A percentile compares a stretch with the other conserved stretches of the same genome.
Conservation (phyloP, 1,140 invertebrate genomes). For the Thaumetopoea pityocampa region DNA sequence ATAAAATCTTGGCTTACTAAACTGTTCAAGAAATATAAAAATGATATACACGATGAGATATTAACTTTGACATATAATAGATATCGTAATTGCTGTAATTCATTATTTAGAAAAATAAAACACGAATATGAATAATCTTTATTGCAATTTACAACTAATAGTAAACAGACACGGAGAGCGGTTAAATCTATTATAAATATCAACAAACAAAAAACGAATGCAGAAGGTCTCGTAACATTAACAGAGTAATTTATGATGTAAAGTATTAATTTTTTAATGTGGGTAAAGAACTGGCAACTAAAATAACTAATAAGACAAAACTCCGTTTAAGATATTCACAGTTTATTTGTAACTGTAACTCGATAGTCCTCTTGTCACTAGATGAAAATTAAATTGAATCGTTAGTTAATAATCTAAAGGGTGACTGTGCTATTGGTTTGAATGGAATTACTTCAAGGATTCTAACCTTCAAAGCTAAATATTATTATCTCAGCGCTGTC, state of each 20-base stretch:
- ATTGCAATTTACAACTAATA: not conserved
- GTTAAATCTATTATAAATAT: slow-evolving; percentile 8
- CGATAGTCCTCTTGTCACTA: not conserved
- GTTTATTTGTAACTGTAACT: not conserved
- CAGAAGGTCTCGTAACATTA: not conserved
- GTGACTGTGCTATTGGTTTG: slow-evolving; percentile 15
- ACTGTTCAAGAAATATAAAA: slow-evolving; percentile 16
- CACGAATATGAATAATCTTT: slow-evolving; percentile 1
- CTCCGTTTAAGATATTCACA: not conserved
- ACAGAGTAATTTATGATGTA: slow-evolving; percentile 9
- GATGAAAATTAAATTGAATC: slow-evolving; percentile 2
- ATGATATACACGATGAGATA: slow-evolving; percentile 17
- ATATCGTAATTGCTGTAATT: slow-evolving; percentile 14
- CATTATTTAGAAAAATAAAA: slow-evolving; percentile 13
- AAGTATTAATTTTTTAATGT: slow-evolving; percentile 17
- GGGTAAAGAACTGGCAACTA: slow-evolving; percentile 11
- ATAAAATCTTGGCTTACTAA: slow-evolving; percentile 27
- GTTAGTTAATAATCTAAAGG: slow-evolving; percentile 9
- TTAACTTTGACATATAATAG: not conserved
- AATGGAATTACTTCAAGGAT: slow-evolving; percentile 9
- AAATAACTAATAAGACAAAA: no score
- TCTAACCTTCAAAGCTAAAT: not conserved
- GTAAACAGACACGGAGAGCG: slow-evolving; percentile 6
- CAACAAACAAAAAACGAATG: not conserved
- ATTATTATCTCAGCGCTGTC: slow-evolving; percentile 1